phyloP scores from a whole-genome alignment of 2,797 vertebrate species.

The Manis crassicaudata region DNA sequence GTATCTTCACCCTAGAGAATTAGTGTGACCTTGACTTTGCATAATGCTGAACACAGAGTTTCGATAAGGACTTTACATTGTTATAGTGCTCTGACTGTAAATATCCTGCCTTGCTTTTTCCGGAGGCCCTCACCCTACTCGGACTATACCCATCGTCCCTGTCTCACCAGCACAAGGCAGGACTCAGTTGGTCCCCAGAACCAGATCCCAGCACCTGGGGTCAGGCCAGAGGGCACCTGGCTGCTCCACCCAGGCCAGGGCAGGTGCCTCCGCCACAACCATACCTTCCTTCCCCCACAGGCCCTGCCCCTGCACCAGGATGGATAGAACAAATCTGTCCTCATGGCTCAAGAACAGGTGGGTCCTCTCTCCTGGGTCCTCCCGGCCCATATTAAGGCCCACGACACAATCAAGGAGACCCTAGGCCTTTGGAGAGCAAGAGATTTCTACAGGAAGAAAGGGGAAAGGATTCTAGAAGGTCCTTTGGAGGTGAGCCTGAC shows the following conservation, averaged over 20 bases:
- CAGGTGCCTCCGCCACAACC: not conserved
- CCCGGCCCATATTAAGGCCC: fast-evolving
- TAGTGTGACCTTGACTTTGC: no score
- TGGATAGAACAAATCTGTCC: fast-evolving
- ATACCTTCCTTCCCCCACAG: not conserved
- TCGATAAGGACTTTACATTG: no score
- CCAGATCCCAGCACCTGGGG: not conserved
- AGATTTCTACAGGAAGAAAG: not conserved
- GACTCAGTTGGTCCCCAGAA: not conserved
- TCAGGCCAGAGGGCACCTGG: not conserved
- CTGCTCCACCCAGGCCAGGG: not conserved
- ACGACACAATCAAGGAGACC: not conserved
- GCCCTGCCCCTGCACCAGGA: no score
- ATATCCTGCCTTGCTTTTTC: no score
- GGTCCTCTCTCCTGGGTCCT: not conserved
- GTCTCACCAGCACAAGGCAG: not conserved
- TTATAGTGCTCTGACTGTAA: no score
- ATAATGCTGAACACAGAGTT: no score
- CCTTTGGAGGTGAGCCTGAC: not conserved
- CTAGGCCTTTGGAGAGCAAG: not conserved
- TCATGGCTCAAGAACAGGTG: not conserved
- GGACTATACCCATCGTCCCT: no score
- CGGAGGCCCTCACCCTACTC: no score
- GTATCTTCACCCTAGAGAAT: no score
- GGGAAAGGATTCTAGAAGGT: not conserved